Conservation (phyloP, 2,113 vertebrate species). For the Dendrocopos noguchii region DNA sequence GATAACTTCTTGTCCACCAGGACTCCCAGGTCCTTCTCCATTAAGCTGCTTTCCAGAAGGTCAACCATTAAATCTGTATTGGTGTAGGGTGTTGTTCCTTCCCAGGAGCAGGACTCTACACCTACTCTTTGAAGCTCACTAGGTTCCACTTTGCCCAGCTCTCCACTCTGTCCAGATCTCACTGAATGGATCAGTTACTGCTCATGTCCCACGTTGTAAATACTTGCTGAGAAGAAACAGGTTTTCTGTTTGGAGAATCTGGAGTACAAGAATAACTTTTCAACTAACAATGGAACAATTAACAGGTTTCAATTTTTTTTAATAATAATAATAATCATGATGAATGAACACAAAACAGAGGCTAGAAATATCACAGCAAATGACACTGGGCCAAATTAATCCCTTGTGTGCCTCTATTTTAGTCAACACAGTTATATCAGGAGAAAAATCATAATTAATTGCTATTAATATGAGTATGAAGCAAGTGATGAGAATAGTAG, state of each 20-base stretch:
- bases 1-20: too few relatives aligned
- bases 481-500: constrained; percentile 14
- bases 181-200: not conserved
- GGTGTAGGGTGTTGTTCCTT: too few relatives aligned
- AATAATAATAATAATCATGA: not conserved
- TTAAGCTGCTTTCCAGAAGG: too few relatives aligned
- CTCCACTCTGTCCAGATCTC: too few relatives aligned
- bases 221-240: constrained; percentile 48
- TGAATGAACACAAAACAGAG: not conserved
- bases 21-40: too few relatives aligned
- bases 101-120: too few relatives aligned
- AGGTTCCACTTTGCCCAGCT: too few relatives aligned
- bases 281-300: constrained; percentile 65
- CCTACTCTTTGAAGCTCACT: too few relatives aligned
- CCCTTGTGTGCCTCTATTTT: constrained; percentile 54
- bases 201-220: constrained; percentile 4
- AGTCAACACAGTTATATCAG: constrained; percentile 35
- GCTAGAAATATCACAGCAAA: constrained; percentile 25
- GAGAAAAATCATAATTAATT: constrained; percentile 62
- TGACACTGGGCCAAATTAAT: constrained; percentile 54
- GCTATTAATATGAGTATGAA: constrained; percentile 33
- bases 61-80: too few relatives aligned
- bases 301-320: constrained; percentile 61
- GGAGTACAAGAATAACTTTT: constrained; percentile 64
- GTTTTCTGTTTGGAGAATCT: constrained; percentile 44